phyloP scores from a whole-genome alignment of 2,888 invertebrate genomes.

The Deilephila porcellus region DNA sequence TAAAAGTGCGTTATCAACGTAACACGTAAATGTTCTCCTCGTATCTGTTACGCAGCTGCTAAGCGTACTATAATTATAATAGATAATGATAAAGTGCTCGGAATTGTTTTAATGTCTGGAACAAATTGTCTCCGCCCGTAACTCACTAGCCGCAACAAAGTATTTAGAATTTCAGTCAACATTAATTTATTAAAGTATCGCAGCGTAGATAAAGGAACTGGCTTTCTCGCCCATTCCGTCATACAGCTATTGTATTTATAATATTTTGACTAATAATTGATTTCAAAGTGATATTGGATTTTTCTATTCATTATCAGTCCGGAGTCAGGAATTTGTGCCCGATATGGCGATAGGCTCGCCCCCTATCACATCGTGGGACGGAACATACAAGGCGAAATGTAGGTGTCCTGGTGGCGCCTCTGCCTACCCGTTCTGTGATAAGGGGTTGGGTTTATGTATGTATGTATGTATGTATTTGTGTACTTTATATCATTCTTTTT shows the following conservation, averaged over 20 bases:
- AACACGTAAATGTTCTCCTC: slow-evolving; percentile 6
- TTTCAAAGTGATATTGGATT: too few relatives aligned
- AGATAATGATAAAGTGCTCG: slow-evolving; percentile 13
- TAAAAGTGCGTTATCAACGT: slow-evolving; percentile 26
- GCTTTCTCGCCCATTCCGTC: slow-evolving; percentile 6
- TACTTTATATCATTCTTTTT: too few relatives aligned
- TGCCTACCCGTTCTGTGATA: too few relatives aligned
- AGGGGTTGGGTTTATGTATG: too few relatives aligned
- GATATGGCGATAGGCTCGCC: too few relatives aligned
- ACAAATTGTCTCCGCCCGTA: background rate
- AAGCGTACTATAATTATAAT: slow-evolving; percentile 21
- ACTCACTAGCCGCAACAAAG: background rate
- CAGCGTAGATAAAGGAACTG: background rate
- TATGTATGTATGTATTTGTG: too few relatives aligned
- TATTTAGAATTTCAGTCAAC: slow-evolving; percentile 5
- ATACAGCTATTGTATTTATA: background rate
- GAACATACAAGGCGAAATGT: too few relatives aligned
- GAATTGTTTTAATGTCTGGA: background rate
- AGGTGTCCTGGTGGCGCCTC: too few relatives aligned
- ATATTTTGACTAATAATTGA: background rate
- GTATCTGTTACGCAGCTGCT: slow-evolving; percentile 23
- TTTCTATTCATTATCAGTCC: too few relatives aligned
- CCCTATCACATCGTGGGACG: too few relatives aligned
- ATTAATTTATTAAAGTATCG: background rate
- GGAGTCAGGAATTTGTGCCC: too few relatives aligned